Percentiles rank a stretch among this genome's conserved stretches.
Evolutionary conservation across 2,113 vertebrate species (phyloP).

Genomic region (Phrynosoma blainvillii): DNA sequence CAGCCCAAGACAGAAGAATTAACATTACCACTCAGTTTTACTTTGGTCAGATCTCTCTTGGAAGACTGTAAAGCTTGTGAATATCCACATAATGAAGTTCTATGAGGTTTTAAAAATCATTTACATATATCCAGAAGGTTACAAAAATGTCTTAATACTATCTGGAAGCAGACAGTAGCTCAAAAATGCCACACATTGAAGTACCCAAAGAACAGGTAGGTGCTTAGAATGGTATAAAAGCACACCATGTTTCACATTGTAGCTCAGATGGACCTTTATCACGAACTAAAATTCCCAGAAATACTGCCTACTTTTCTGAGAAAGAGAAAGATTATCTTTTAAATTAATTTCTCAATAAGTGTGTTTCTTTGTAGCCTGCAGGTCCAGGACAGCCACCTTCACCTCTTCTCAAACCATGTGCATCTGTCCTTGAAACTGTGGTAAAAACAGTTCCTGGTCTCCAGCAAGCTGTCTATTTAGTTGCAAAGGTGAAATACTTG

Average conservation of each 20-base stretch:
- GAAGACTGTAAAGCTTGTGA: no score
- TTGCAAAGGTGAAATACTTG: conserved; percentile 92
- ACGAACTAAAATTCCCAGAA: background rate
- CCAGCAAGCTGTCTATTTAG: conserved; percentile 86
- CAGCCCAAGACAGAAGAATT: no score
- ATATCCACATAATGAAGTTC: no score
- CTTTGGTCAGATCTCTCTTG: no score
- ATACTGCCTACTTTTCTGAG: background rate
- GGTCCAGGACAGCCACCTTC: conserved; percentile 82
- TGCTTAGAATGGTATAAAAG: background rate
- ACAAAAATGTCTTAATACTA: background rate
- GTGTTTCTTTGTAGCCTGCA: conserved; percentile 77
- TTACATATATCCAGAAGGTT: no score
- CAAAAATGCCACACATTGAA: background rate
- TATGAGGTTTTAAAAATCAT: no score
- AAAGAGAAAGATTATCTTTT: background rate
- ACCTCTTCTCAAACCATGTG: conserved; percentile 87
- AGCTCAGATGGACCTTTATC: background rate
- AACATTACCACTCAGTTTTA: no score
- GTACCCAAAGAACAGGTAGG: background rate
- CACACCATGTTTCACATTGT: background rate
- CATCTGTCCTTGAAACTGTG: conserved; percentile 88
- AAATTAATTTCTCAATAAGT: background rate
- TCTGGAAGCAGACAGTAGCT: no score
- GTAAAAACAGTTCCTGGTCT: conserved; percentile 92